Evolutionary conservation across 1,140 invertebrate genomes (phyloP).

Genomic region (Caenorhabditis tropicalis): DNA sequence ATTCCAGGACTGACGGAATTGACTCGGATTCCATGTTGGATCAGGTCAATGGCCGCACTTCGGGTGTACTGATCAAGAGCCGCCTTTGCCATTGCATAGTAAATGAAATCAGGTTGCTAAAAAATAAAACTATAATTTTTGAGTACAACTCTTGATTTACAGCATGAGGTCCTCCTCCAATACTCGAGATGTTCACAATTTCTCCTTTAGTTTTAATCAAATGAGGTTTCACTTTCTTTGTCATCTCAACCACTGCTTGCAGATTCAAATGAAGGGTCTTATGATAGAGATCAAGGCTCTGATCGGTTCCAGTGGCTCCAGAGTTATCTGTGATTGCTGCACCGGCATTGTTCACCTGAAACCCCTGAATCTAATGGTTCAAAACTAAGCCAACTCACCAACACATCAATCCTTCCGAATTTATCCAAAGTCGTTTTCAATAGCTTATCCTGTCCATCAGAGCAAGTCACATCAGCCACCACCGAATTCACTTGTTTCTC

Average conservation of each 20-base stretch:
- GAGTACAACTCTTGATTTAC: neutral
- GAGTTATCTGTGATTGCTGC: neutral
- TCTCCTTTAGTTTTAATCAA: constrained; percentile 83
- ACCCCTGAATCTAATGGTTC: no score
- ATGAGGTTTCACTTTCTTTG: constrained; percentile 83
- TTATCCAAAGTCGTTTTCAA: constrained; percentile 59
- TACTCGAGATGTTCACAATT: constrained; percentile 89
- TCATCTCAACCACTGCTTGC: constrained; percentile 81
- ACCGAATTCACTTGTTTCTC: constrained; percentile 1
- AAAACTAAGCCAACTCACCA: no score
- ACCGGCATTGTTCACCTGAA: constrained; percentile 62
- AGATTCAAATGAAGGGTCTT: constrained; percentile 84
- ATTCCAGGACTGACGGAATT: constrained; percentile 2
- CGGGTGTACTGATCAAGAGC: constrained; percentile 5
- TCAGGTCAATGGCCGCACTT: neutral
- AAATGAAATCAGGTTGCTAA: neutral
- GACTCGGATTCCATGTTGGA: neutral
- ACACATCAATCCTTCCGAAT: constrained; percentile 59
- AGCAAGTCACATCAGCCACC: constrained; percentile 52
- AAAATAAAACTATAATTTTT: neutral
- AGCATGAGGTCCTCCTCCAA: constrained; percentile 80
- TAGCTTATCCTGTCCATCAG: constrained; percentile 44
- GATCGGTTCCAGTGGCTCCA: constrained; percentile 33
- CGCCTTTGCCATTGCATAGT: neutral
- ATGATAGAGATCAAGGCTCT: constrained; percentile 77